Evolutionary conservation across 1,140 invertebrate species (phyloP).

Genomic region (Trichomalopsis sarcophagae): DNA sequence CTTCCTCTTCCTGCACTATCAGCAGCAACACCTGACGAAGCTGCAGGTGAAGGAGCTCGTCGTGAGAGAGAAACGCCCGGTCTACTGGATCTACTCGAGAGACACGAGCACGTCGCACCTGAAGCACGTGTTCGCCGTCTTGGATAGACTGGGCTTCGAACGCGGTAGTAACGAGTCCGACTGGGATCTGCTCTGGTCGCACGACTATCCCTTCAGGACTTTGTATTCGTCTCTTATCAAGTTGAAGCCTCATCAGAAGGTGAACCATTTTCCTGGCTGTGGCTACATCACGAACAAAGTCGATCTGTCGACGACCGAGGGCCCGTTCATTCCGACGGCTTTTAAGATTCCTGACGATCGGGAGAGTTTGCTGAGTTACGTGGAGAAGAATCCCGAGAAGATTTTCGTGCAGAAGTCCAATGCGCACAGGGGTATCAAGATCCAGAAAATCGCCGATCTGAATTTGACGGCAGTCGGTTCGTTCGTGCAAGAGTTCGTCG

Average conservation of each 20-base stretch:
- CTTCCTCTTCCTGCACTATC: constrained; percentile 56
- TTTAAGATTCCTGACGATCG: constrained; percentile 91
- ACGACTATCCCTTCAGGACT: constrained; percentile 91
- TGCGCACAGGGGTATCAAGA: constrained; percentile 90
- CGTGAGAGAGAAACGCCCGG: constrained; percentile 62
- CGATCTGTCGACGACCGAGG: constrained; percentile 86
- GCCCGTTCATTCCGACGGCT: constrained; percentile 88
- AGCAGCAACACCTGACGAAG: constrained; percentile 48
- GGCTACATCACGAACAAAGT: constrained; percentile 97
- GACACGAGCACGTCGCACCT: constrained; percentile 80
- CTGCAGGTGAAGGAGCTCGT: constrained; percentile 36
- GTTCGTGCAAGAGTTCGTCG: constrained; percentile 94
- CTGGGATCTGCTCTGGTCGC: constrained; percentile 95
- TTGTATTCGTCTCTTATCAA: constrained; percentile 78
- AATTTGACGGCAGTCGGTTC: constrained; percentile 84
- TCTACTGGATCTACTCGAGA: constrained; percentile 76
- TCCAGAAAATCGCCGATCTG: constrained; percentile 83
- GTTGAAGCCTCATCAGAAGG: constrained; percentile 84
- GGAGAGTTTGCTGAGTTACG: constrained; percentile 83
- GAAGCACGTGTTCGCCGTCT: constrained; percentile 85
- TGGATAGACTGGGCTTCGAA: constrained; percentile 84
- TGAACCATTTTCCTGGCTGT: constrained; percentile 97
- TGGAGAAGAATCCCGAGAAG: constrained; percentile 80
- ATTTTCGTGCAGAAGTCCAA: constrained; percentile 95
- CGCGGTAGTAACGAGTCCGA: constrained; percentile 77